Base-by-base conservation (phyloP, 2,797 vertebrate genomes). In the Poeciliopsis presidionis region DNA sequence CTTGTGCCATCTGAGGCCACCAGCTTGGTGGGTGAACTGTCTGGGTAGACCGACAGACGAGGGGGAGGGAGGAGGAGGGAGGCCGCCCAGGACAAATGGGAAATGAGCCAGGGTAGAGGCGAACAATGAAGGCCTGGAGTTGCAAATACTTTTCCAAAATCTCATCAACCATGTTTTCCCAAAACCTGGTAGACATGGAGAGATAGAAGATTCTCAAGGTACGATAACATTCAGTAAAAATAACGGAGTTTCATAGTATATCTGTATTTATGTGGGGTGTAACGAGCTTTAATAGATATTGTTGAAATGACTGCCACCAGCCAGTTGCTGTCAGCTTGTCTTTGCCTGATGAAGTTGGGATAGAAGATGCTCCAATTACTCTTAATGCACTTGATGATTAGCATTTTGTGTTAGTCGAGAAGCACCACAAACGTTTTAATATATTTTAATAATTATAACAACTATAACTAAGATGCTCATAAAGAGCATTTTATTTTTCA, bases 21-120 rank as follows among this genome's bases (percentile, higher is more conserved):
- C 70, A 78, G 83, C 87, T 85, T 86, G 88, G 88, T 89, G 88
- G 84, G 90, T 87, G 76, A 77, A 76, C 84, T 85, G 88, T 92
- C 91, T 92, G 90, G 81, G 77, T 85, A 77, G 77, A 84, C 79
- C 77, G 47, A 81, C 3, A 51, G 82, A 75, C 1, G 6, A 33
- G 74, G 72, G 72, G 67, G 45, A 1, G n/a, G 2, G 11, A 59
- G 53, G 65, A 33, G 69, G 74, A 8, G 20, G 75, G 77, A 18
- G 25, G 53, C 43, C 30, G 49, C 67, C 55, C 2, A 12, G 55
- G 55, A 45, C 67, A 79, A 85, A 72, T 59, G 55, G 36, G 28
- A 65, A 53, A 81, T 79, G 41, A 46, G 55, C 63, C 53, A 33
- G 57, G 16, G 49, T 76, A 84, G n/a, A 80, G 49, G 39, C 41